These are phyloP conservation scores for Zaprionus inermis DNA, from an alignment of 1,140 invertebrate species.

Conservation along the genomic window DNA sequence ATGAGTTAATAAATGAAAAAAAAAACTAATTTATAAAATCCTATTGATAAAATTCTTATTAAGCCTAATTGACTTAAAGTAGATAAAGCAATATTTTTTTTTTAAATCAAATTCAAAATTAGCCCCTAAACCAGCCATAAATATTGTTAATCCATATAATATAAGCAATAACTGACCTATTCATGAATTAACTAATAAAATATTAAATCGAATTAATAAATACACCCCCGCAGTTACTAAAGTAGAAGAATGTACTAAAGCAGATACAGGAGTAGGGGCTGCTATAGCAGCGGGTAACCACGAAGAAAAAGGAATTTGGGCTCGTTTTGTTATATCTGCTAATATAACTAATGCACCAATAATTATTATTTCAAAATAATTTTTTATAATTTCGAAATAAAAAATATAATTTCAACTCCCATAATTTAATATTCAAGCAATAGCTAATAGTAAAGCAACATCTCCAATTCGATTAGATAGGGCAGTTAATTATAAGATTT, in stretches of 20 bases:
- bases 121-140: constrained; percentile 86
- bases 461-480: constrained; percentile 87
- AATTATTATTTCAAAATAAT: constrained; percentile 83
- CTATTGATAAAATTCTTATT: constrained; percentile 78
- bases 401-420: constrained; percentile 85
- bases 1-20: constrained; percentile 88
- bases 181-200: constrained; percentile 72
- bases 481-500: constrained; percentile 87
- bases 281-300: constrained; percentile 89
- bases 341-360: constrained; percentile 85
- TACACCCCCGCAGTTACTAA: constrained; percentile 90
- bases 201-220: constrained; percentile 88
- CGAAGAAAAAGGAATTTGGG: constrained; percentile 89
- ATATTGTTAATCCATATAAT: constrained; percentile 86
- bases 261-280: constrained; percentile 88
- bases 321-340: constrained; percentile 89
- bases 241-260: constrained; percentile 90
- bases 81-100: constrained; percentile 90
- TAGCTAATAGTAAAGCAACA: constrained; percentile 86
- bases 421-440: constrained; percentile 86
- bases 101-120: constrained; percentile 88
- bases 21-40: constrained; percentile 84
- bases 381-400: constrained; percentile 84
- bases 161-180: constrained; percentile 84
- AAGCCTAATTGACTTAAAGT: constrained; percentile 88